Conservation (phyloP, 2,113 vertebrate genomes). For the Cephalopterus ornatus region DNA sequence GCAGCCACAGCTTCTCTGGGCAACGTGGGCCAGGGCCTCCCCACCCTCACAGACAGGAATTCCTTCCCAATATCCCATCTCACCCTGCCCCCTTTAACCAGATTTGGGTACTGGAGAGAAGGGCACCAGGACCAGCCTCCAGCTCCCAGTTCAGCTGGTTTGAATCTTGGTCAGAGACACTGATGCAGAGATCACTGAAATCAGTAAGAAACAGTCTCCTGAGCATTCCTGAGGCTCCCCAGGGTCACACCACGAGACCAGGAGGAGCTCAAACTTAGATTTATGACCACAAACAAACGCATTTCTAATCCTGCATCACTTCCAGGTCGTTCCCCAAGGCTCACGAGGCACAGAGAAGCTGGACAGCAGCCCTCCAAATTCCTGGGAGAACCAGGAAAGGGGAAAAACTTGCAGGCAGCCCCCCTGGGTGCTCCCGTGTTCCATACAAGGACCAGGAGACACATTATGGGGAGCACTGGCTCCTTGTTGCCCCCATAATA, state of each 20-base stretch:
- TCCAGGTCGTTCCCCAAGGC: not conserved
- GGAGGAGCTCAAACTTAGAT: not conserved
- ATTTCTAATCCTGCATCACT: not conserved
- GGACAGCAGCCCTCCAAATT: not conserved
- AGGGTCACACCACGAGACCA: rapidly evolving
- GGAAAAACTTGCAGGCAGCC: not conserved
- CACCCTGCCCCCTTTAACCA: not conserved
- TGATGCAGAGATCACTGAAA: not conserved
- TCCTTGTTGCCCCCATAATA: not conserved
- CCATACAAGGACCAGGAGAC: not conserved
- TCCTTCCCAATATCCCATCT: not conserved
- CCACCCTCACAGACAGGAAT: no score
- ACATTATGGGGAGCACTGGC: not conserved
- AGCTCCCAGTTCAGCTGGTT: not conserved
- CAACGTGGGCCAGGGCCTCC: not conserved
- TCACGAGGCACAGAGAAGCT: not conserved
- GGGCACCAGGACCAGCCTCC: not conserved
- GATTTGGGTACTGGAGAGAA: not conserved
- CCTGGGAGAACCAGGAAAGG: not conserved
- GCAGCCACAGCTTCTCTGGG: not conserved
- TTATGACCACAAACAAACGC: not conserved
- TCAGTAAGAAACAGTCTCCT: rapidly evolving
- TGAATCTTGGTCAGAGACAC: not conserved
- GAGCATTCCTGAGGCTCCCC: not conserved
- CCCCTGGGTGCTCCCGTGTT: not conserved